Evolutionary conservation across 2,113 vertebrate genomes (phyloP).

Genomic region (Irena cyanogastra): DNA sequence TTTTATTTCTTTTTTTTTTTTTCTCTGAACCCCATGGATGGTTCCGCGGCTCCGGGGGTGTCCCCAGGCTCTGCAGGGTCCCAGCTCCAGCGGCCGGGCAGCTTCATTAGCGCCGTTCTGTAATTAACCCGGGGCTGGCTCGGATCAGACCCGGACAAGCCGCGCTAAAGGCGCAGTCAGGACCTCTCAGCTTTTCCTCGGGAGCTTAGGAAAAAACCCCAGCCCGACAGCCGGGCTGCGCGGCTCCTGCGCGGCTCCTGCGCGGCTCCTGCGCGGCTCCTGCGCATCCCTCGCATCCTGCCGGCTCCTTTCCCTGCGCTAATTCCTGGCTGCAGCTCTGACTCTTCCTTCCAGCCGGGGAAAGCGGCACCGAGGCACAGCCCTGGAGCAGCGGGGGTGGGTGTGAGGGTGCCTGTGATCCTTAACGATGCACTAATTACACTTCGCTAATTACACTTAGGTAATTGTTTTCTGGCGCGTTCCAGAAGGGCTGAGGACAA

Average conservation of each 20-base stretch:
- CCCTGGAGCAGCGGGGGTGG: background rate
- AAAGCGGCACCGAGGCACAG: background rate
- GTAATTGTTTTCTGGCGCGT: background rate
- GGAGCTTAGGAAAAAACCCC: too few species aligned
- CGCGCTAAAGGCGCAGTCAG: background rate
- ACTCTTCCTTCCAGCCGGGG: background rate
- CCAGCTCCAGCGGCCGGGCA: background rate
- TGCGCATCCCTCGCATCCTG: accelerated
- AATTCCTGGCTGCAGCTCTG: accelerated
- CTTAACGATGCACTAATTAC: background rate
- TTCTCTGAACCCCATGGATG: background rate
- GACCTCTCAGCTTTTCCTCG: background rate
- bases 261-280: background rate
- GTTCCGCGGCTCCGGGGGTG: background rate
- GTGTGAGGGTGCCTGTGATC: too few species aligned
- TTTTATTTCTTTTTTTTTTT: accelerated
- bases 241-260: too few species aligned
- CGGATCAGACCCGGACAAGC: background rate
- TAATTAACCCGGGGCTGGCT: background rate
- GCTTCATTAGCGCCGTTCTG: background rate
- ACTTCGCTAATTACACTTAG: background rate
- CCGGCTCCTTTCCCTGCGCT: accelerated
- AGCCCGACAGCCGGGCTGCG: accelerated
- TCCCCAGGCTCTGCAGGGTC: background rate
- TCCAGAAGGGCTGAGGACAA: background rate